These are phyloP conservation scores for Andricus grossulariae DNA, from an alignment of 1,140 invertebrate genomes.

Conservation along the genomic window DNA sequence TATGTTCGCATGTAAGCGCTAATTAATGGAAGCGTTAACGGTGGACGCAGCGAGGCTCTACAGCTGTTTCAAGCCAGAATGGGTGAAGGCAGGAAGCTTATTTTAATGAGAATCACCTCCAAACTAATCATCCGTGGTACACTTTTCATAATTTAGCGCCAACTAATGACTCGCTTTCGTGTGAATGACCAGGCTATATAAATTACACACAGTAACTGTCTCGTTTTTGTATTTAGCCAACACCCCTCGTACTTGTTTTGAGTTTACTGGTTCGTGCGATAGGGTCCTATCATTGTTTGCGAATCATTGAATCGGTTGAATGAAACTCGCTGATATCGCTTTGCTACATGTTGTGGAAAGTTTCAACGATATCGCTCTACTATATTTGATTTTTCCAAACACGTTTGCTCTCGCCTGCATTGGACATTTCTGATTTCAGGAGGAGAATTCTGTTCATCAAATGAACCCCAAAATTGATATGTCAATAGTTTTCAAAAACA, in stretches of 20 bases:
- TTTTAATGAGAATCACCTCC: conserved; percentile 10
- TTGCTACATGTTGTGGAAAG: conserved; percentile 43
- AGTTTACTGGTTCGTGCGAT: conserved; percentile 48
- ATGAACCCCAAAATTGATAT: no score
- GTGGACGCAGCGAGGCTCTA: neutral
- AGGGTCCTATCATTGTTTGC: conserved; percentile 68
- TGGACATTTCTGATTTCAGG: no score
- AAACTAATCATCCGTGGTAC: neutral
- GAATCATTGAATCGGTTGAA: conserved; percentile 67
- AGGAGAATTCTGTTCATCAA: no score
- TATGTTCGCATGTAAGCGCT: neutral
- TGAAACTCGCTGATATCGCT: conserved; percentile 57
- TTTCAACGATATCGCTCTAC: conserved; percentile 40
- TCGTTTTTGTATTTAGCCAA: neutral
- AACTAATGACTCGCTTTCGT: conserved; percentile 1
- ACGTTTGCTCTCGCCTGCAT: neutral
- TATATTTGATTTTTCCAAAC: neutral
- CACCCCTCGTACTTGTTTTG: neutral
- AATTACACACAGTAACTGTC: neutral
- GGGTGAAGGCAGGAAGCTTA: neutral
- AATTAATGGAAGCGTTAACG: conserved; percentile 14
- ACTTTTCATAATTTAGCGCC: conserved; percentile 7
- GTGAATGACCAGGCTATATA: neutral
- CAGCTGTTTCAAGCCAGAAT: neutral
- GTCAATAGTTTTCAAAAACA: no score